Evolutionary conservation across 2,888 invertebrate genomes (phyloP).

Genomic region (Seira ritae): DNA sequence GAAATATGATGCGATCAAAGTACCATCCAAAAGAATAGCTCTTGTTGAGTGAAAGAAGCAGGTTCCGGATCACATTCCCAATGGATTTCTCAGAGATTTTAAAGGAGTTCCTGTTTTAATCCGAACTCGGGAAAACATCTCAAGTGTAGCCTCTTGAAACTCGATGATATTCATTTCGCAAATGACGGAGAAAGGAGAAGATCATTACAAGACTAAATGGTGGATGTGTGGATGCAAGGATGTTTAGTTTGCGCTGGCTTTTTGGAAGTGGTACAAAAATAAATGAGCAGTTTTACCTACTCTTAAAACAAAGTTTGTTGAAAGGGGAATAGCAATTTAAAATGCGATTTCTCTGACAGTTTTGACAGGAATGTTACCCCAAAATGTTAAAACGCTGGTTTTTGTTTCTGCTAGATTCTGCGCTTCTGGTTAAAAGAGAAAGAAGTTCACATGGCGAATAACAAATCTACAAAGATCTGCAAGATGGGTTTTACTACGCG

Average conservation of each 20-base stretch:
- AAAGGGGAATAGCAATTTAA: conserved; percentile 15
- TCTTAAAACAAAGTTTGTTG: neutral
- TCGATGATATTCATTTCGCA: neutral
- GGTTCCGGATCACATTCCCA: neutral
- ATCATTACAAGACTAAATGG: neutral
- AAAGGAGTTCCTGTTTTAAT: neutral
- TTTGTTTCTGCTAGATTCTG: neutral
- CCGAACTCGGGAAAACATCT: neutral
- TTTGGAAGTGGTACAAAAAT: neutral
- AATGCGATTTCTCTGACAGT: conserved; percentile 25
- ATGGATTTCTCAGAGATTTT: neutral
- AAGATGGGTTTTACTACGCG: too few species aligned
- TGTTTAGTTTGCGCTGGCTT: neutral
- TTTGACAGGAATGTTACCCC: conserved; percentile 25
- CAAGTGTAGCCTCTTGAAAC: neutral
- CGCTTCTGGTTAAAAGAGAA: too few species aligned
- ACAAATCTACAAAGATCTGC: too few species aligned
- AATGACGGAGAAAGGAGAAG: neutral
- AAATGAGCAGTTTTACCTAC: neutral
- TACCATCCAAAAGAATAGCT: neutral
- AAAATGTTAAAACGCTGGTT: conserved; percentile 6
- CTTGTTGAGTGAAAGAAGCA: neutral
- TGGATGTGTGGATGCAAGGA: neutral
- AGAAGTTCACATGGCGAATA: too few species aligned
- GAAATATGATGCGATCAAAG: neutral